Conservation (phyloP, 2,113 vertebrate species). For the Myotis lucifugus region DNA sequence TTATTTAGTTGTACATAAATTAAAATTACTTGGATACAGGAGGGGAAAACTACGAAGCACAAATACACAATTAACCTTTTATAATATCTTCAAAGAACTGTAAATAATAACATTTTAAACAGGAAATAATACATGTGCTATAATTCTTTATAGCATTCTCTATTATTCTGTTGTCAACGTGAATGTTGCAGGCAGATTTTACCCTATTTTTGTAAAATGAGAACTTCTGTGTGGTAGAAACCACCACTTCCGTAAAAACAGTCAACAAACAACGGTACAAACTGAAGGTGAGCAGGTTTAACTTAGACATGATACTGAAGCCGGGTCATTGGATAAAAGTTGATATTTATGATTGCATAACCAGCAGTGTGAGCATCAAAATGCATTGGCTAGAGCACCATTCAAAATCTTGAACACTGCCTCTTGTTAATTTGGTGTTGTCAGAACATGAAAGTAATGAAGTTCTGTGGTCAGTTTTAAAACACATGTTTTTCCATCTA, state of each 20-base stretch:
- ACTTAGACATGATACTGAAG: neutral
- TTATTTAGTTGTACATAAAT: conserved; percentile 73
- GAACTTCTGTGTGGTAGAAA: conserved; percentile 8
- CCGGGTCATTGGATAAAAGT: neutral
- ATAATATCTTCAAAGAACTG: neutral
- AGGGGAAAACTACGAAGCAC: conserved; percentile 40
- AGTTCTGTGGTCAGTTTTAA: conserved; percentile 33
- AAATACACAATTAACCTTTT: conserved; percentile 19
- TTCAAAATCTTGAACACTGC: neutral
- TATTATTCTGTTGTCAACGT: neutral
- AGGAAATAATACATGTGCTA: neutral
- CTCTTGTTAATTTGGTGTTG: neutral
- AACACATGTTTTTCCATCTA: neutral
- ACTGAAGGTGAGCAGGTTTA: neutral
- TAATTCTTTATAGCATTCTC: conserved; percentile 12
- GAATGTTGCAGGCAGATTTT: conserved; percentile 15
- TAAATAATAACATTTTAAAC: conserved; percentile 7
- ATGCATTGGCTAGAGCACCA: conserved; percentile 40
- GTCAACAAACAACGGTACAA: neutral
- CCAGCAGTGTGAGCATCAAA: neutral
- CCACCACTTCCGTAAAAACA: neutral
- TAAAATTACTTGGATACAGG: conserved; percentile 67
- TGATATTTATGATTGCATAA: neutral
- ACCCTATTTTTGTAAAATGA: conserved; percentile 33
- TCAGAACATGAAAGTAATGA: neutral